Evolutionary conservation across 2,113 vertebrate species (phyloP), one percentile per base, ranked within the genome.

Genomic region (Takifugu bimaculatus): DNA sequence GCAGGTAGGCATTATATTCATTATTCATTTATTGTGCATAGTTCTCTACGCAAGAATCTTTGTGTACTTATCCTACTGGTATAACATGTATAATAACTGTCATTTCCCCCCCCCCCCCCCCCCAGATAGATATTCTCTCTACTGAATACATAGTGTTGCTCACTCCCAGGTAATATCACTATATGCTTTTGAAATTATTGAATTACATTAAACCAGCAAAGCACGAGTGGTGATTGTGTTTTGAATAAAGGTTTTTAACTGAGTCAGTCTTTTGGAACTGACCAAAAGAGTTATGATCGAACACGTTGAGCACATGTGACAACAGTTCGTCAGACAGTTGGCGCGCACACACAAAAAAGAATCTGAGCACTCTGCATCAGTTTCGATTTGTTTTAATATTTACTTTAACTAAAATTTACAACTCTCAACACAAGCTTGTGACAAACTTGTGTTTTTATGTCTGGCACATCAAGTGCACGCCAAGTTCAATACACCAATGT

Each of bases 151-250:
- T 89, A 42, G 61, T 60, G 2, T 68, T 70, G 2, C 83, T 92
- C 2, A 74, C 62, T 57, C 68, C 71, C 60, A 92, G 90, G 90
- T 92, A 86, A 85, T 26, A 26, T 14, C 6, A 9, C n/a, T 45
- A n/a, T 7, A 5, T 6, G 13, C 6, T n/a, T 48, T 48, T 48
- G 14, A 5, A 48, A 48, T 4, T 2, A 48, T n/a, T 14, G 4
- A 48, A 4, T 48, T 48, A 39, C 35, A 6, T 11, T 39, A 39
- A 39, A 39, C 35, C 9, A 39, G 35, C 35, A 39, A 39, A 10
- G 35, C 9, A 39, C 11, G 35, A 39, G 35, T 39, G 7, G 13
- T 1, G 44, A 12, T 6, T 13, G 26, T 15, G 50, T 9, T 13
- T 0, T 58, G 6, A 2, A 9, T 39, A 39, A 1, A 39, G 43